Base-by-base conservation (phyloP, 2,113 vertebrate species). In the Galbula dea region DNA sequence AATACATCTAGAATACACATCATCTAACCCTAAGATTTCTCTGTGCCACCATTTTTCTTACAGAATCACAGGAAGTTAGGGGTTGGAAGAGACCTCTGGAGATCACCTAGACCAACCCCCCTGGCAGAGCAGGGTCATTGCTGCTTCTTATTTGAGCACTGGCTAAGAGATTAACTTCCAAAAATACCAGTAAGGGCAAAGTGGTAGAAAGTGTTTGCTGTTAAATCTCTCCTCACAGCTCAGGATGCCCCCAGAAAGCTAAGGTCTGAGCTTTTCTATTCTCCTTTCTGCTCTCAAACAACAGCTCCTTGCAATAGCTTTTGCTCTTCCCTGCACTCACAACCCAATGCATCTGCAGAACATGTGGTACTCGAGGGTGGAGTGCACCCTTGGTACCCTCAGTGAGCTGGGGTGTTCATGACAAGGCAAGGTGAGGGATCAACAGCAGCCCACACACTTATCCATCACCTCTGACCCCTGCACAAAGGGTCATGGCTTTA, bases 381-480 rank as follows among this genome's bases (percentile, higher is more conserved):
- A 41, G 48, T 0, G 1, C 21, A 7, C 22, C 0, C 0, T 1
- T 7, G 13, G 9, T 15, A 32, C 10, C 2, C 39, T 20, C 21
- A 10, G 30, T 19, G 22, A n/a, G 22, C 11, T 49, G 58, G 4
- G 15, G 48, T 10, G 45, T 46, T 87, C 6, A 0, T 72, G 71
- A 16, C 20, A 19, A 3, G 27, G 15, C 63, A 39, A 79, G 51
- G 36, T 37, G 71, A 76, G 62, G 29, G 59, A 77, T 13, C 26
- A 76, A 10, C 34, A 80, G 7, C 18, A 73, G 58, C 23, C 41
- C 30, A 10, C 58, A 29, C 15, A 7, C 41, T 55, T 32, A 27
- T 8, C 59, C 21, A 2, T 74, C 72, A 55, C 37, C 29, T 83
- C 83, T 83, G 82, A 62, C 41, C 58, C 32, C 2, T 2, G 3